phyloP scores from a whole-genome alignment of 23 tunicate genomes.

The Ciona savignyi region DNA sequence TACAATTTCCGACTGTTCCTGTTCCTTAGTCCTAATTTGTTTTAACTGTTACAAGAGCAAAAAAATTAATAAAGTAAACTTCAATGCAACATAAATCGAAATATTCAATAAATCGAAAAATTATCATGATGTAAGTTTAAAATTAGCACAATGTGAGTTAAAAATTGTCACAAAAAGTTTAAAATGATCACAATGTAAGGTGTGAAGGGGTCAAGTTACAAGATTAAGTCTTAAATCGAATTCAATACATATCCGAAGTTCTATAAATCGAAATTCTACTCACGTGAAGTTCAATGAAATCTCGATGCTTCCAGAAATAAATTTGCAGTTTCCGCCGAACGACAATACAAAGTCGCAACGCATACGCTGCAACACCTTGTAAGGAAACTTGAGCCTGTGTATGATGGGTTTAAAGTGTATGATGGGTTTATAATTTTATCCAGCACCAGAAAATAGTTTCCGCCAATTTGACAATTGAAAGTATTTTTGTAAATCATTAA shows the following conservation, averaged over 20 bases:
- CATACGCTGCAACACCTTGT: slow-evolving; percentile 70
- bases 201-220: too few relatives aligned
- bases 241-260: not conserved
- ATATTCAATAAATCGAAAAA: not conserved
- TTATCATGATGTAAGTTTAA: not conserved
- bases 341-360: slow-evolving; percentile 54
- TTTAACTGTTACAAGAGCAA: too few relatives aligned
- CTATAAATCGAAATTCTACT: not conserved
- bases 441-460: not conserved
- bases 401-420: not conserved
- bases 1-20: too few relatives aligned
- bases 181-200: too few relatives aligned
- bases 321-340: slow-evolving; percentile 57
- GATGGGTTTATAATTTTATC: not conserved
- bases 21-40: too few relatives aligned
- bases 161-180: too few relatives aligned
- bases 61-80: too few relatives aligned
- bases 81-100: not conserved
- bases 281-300: slow-evolving; percentile 62
- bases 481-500: too few relatives aligned
- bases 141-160: not conserved
- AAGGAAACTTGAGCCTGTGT: slow-evolving; percentile 61
- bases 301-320: slow-evolving; percentile 83
- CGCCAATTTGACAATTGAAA: not conserved
- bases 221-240: not conserved